Evolutionary conservation across 1,140 invertebrate genomes (phyloP), one percentile per base, ranked within the genome.

Genomic region (Cherax destructor): DNA sequence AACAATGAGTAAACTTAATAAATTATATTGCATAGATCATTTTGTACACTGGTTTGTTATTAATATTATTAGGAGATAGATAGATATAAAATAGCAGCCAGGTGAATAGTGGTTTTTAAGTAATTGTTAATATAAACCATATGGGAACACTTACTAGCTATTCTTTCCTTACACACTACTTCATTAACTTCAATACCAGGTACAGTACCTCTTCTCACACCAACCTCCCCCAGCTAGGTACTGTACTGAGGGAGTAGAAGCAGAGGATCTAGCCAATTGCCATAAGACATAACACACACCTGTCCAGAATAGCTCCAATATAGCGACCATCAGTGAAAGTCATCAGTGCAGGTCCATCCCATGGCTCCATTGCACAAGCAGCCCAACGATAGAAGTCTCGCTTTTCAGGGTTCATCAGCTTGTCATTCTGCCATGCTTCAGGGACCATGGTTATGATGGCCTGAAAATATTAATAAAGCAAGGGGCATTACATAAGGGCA

Each of bases 381-480:
- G 98, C 97, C 98, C 99, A 99, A 91, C 98, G 97, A 94, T 99
- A 99, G 94, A 99, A 99, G 94, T 98, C 97, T 78, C 97, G 96
- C 95, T 99, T 99, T 93, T 98, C 97, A 79, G 96, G 95, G 7
- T 97, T 95, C 99, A 99, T 99, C 11, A 97, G 97, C 80, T 96
- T 95, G 94, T 99, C 98, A 94, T 99, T 99, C 94, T 99, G 99
- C 99, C 99, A 99, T 7, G 99, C 99, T 95, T 99, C 99, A 3
- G 99, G 99, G 52, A 99, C 98, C 99, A 99, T 99, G 0, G 98
- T 99, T 97, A 99, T 99, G 41, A 99, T 98, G 91, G 99, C 98
- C 96, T 97, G 93, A 94, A 83, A 93, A 86, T 93, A 78, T 83
- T 24, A 61, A 47, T 52, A 78, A 50, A 41, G 30, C 30, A 41